Evolutionary conservation across 2,113 vertebrate species (phyloP).

Genomic region (Aspidoscelis tigris): DNA sequence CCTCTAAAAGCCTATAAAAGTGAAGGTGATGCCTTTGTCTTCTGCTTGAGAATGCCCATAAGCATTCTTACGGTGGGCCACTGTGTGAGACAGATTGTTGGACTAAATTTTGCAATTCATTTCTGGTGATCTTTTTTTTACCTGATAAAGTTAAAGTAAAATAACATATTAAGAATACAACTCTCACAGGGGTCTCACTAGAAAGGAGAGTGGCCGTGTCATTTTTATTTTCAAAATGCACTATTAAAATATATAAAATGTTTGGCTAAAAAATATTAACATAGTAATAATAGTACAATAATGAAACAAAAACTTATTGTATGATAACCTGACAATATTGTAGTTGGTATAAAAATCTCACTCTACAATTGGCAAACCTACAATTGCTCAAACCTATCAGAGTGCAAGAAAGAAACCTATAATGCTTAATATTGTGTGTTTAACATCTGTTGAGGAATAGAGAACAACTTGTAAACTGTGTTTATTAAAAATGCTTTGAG

Average conservation of each 20-base stretch:
- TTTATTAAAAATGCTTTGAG: background rate
- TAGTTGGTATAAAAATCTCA: constrained; percentile 25
- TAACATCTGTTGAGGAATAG: background rate
- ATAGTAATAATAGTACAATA: background rate
- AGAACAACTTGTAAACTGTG: background rate
- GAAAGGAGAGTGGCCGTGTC: constrained; percentile 39
- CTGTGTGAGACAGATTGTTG: too few relatives aligned
- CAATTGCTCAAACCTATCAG: background rate
- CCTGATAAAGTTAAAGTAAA: constrained; percentile 8
- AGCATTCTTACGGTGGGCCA: too few relatives aligned
- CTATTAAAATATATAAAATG: background rate
- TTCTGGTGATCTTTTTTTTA: constrained; percentile 59
- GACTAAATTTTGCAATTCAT: constrained; percentile 5
- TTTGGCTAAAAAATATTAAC: background rate
- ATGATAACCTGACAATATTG: constrained; percentile 8
- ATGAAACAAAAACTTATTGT: background rate
- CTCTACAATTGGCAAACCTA: background rate
- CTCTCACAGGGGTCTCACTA: constrained; percentile 49
- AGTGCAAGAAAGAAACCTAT: background rate
- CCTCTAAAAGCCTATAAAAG: too few relatives aligned
- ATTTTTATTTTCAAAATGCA: constrained; percentile 2
- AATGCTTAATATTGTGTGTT: background rate
- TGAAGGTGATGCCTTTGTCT: too few relatives aligned
- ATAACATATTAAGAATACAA: constrained; percentile 7
- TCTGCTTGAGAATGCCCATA: too few relatives aligned